Conservation (phyloP, 2,888 invertebrate genomes). For the Amphipoea lucens region DNA sequence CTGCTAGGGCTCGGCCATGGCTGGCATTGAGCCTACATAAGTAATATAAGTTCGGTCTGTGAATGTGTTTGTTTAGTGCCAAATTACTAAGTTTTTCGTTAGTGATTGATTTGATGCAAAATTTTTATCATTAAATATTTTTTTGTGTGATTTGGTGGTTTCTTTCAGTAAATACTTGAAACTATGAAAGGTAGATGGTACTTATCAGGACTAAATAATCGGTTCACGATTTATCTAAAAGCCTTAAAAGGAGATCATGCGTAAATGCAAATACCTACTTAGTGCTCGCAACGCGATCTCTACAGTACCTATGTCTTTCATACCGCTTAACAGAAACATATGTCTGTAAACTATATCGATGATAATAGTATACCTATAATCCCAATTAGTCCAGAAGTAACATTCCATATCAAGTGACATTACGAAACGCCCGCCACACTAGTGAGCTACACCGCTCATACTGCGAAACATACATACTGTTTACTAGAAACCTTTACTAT, state of each 20-base stretch:
- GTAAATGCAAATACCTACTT: not conserved
- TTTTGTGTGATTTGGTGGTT: slow-evolving; percentile 31
- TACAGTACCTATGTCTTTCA: not conserved
- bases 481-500: not conserved
- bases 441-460: not conserved
- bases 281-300: not conserved
- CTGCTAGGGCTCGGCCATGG: slow-evolving; percentile 78
- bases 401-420: slow-evolving; percentile 18
- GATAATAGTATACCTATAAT: not conserved
- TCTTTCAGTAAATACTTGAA: not conserved
- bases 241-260: not conserved
- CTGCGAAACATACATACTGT: not conserved
- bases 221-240: not conserved
- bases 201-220: not conserved
- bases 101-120: slow-evolving; percentile 42
- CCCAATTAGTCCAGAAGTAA: slow-evolving; percentile 3
- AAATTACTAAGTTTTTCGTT: slow-evolving; percentile 72
- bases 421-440: not conserved
- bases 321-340: not conserved
- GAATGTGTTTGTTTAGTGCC: slow-evolving; percentile 72
- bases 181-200: not conserved
- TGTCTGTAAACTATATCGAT: too few species aligned
- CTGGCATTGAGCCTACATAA: slow-evolving; percentile 74
- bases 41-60: slow-evolving; percentile 29
- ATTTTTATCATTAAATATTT: slow-evolving; percentile 32